Evolutionary conservation across 2,797 vertebrate species (phyloP).

Genomic region (Toxotes lorentzi): DNA sequence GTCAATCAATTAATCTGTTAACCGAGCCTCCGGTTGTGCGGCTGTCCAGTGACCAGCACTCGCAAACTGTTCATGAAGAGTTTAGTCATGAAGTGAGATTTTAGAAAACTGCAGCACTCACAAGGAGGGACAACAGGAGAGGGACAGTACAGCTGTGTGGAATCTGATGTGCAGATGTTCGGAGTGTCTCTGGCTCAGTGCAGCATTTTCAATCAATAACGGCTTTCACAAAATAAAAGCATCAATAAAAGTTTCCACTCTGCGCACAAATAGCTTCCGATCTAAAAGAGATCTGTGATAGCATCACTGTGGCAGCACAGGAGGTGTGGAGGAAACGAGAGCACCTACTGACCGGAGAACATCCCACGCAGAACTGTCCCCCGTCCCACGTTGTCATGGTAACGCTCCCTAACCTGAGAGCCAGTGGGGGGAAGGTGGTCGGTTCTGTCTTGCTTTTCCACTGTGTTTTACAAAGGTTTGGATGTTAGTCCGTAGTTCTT

Average conservation of each 20-base stretch:
- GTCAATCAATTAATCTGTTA: background rate
- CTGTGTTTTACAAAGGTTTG: no score
- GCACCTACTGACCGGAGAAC: no score
- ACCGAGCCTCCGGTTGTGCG: background rate
- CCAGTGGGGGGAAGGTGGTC: no score
- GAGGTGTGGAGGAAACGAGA: no score
- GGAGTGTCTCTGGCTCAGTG: background rate
- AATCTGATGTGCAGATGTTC: background rate
- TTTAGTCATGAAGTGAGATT: background rate
- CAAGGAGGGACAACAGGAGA: background rate
- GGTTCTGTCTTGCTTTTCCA: no score
- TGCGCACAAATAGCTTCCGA: background rate
- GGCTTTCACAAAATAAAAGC: constrained; percentile 37
- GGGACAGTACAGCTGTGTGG: no score
- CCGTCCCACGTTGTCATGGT: no score
- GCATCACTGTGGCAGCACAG: no score
- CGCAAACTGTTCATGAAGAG: background rate
- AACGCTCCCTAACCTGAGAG: no score
- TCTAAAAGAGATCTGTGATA: background rate
- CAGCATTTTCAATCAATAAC: constrained; percentile 4
- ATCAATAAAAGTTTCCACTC: constrained; percentile 24
- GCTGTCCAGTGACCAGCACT: background rate
- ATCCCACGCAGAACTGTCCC: no score
- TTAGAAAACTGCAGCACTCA: no score
- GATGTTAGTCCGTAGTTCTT: no score